Evolutionary conservation across 2,888 invertebrate species (phyloP), one percentile per base, ranked within the genome.

Genomic region (Diachrysia chrysitis): DNA sequence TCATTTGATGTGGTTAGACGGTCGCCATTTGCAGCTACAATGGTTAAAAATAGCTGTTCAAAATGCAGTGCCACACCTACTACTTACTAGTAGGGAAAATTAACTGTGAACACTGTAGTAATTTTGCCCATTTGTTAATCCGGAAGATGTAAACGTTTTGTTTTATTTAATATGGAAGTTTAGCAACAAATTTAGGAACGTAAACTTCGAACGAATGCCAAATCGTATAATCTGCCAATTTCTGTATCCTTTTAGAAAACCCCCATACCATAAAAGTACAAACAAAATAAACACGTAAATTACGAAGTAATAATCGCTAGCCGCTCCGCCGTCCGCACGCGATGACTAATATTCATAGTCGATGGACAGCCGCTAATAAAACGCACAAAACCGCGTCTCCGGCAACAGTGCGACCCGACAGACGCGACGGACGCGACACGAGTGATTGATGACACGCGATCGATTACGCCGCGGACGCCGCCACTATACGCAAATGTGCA

Each of bases 391-490:
- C 80, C 81, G 32, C 42, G 69, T 81, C 80, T 76, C 76, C 67
- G 83, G 88, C 84, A 85, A 87, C 90, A 87, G 87, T 83, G 82
- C 73, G 84, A 83, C 79, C 73, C 82, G 88, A 89, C 89, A 42
- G 42, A 42, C 42, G 42, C 42, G 58, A 53, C 63, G 54, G 66
- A 60, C 59, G 53, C 56, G 23, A 63, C 57, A 37, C 25, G 69
- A 63, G 58, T 55, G 65, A 32, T 42, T 42, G 42, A 42, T 42
- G 42, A 42, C 42, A n/a, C 42, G 42, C 42, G 42, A 42, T 42
- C 42, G 42, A 42, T 42, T 42, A 42, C 42, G 56, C 57, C 67
- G 59, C 51, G 19, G 48, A 51, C 21, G 19, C 48, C 62, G 68
- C 68, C 74, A 55, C 32, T 68, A 35, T 69, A 63, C 76, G 76